These are phyloP conservation scores for Panthera tigris DNA, from an alignment of 2,113 vertebrate genomes.

Conservation along the genomic window DNA sequence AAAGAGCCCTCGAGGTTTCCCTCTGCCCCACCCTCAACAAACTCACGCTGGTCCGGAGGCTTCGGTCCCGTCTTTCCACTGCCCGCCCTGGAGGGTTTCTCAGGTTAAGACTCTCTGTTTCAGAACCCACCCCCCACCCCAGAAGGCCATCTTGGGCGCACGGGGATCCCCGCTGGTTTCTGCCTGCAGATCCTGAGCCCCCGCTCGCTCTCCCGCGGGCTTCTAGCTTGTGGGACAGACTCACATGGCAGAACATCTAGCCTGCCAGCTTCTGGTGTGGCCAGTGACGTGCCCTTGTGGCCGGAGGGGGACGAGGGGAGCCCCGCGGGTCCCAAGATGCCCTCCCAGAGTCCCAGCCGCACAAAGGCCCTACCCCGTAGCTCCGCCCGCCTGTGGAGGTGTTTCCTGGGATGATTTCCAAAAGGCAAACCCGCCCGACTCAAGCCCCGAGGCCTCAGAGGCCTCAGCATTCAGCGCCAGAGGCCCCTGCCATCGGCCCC, in stretches of 20 bases:
- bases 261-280: background rate
- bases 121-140: too few relatives aligned
- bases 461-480: background rate
- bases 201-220: too few relatives aligned
- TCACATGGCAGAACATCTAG: background rate
- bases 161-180: too few relatives aligned
- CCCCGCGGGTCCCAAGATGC: background rate
- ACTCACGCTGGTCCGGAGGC: background rate
- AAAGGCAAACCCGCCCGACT: background rate
- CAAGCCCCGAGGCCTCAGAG: background rate
- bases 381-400: background rate
- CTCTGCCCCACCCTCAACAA: background rate
- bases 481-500: background rate
- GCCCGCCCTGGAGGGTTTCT: background rate
- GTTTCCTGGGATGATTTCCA: background rate
- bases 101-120: background rate
- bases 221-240: background rate
- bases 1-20: background rate
- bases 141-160: background rate
- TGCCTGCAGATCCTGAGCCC: background rate
- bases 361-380: too few relatives aligned
- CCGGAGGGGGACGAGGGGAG: too few relatives aligned
- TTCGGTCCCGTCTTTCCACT: background rate
- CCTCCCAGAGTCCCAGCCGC: background rate
- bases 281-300: rapidly evolving